These are phyloP conservation scores for Ophion costatus DNA, from an alignment of 2,888 invertebrate genomes.

Conservation along the genomic window DNA sequence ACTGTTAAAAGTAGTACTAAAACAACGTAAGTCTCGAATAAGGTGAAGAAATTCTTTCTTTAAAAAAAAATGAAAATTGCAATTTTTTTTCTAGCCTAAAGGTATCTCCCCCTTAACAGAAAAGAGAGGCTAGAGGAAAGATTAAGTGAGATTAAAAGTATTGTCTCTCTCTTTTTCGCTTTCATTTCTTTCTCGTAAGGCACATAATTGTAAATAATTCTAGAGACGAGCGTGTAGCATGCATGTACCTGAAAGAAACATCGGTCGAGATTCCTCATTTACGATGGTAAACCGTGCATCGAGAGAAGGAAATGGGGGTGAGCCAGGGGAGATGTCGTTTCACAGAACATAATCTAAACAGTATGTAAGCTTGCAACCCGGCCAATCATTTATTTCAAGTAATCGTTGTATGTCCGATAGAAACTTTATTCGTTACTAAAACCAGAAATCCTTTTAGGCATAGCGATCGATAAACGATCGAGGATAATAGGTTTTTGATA, in stretches of 20 bases:
- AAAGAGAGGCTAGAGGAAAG: conserved; percentile 7
- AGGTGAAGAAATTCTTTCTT: too few species aligned
- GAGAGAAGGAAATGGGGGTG: not conserved
- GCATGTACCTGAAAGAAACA: not conserved
- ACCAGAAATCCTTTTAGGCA: not conserved
- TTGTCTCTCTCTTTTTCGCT: not conserved
- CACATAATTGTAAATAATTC: not conserved
- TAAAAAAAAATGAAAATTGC: too few species aligned
- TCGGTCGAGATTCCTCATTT: not conserved
- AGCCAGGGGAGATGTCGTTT: not conserved
- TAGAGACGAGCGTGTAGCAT: not conserved
- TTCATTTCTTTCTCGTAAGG: too few species aligned
- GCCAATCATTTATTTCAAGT: not conserved
- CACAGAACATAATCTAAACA: too few species aligned
- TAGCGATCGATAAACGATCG: not conserved
- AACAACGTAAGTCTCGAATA: too few species aligned
- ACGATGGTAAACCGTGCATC: not conserved
- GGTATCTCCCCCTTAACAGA: too few species aligned
- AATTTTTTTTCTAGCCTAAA: too few species aligned
- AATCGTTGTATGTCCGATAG: not conserved
- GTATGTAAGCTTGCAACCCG: not conserved
- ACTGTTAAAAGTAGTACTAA: too few species aligned
- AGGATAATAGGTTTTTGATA: not conserved
- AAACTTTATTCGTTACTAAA: not conserved
- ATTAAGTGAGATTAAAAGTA: conserved; percentile 42